phyloP scores from a whole-genome alignment of 2,797 vertebrate species.

The Adelosebastes latens region DNA sequence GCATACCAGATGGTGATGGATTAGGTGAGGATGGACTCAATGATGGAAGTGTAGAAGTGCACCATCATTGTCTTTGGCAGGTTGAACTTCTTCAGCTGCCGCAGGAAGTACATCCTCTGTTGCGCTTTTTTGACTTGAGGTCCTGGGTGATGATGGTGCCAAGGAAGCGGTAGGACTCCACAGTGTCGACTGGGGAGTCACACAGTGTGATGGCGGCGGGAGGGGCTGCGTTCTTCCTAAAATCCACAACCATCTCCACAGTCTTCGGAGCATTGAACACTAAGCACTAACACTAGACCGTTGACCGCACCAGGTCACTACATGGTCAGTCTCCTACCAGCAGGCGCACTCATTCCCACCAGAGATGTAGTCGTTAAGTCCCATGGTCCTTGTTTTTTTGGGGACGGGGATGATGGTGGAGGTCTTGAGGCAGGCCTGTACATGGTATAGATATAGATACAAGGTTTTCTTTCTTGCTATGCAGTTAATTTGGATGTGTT shows the following conservation, averaged over 20 bases:
- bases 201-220: neutral
- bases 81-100: neutral
- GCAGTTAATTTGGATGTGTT: neutral
- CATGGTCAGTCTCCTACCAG: neutral
- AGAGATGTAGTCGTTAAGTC: neutral
- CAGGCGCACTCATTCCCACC: neutral
- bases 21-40: neutral
- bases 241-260: neutral
- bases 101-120: neutral
- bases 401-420: neutral
- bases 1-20: neutral
- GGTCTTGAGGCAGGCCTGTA: neutral
- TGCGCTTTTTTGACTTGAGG: neutral
- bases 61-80: neutral
- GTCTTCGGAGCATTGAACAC: neutral
- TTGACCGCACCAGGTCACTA: neutral
- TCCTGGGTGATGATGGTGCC: neutral
- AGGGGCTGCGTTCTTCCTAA: neutral
- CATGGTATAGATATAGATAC: neutral
- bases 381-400: neutral
- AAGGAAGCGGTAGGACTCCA: neutral
- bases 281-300: too few relatives aligned
- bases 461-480: neutral
- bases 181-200: neutral
- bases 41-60: neutral